phyloP scores from a whole-genome alignment of 2,888 invertebrate genomes.

The Tenthredo notha region DNA sequence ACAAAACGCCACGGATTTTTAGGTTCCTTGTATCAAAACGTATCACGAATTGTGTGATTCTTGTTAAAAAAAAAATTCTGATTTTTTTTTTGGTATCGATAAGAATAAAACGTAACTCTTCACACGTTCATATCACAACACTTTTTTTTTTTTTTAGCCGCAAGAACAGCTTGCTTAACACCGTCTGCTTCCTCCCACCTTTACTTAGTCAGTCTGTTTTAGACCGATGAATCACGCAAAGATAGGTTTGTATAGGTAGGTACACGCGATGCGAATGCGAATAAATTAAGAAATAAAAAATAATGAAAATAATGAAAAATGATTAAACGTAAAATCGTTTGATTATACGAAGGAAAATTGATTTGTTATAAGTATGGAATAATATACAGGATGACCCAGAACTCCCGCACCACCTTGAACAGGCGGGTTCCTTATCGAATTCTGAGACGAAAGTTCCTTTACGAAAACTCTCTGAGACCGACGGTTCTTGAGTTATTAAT shows the following conservation, averaged over 20 bases:
- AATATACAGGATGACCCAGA: too few relatives aligned
- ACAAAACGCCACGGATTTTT: background rate
- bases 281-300: background rate
- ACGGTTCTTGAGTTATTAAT: too few relatives aligned
- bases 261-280: background rate
- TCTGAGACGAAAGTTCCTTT: too few relatives aligned
- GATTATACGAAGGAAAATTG: background rate
- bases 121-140: background rate
- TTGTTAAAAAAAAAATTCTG: background rate
- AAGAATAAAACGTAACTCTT: background rate
- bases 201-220: background rate
- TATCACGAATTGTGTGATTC: background rate
- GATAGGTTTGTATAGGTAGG: background rate
- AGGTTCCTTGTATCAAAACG: background rate
- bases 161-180: constrained; percentile 7
- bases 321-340: background rate
- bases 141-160: background rate
- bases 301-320: background rate
- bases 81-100: background rate
- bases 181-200: constrained; percentile 45
- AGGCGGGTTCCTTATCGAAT: too few relatives aligned
- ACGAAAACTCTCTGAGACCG: too few relatives aligned
- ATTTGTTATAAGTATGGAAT: background rate
- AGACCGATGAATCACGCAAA: constrained; percentile 33
- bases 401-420: too few relatives aligned